phyloP scores from a whole-genome alignment of 1,140 invertebrate genomes.

The Saxidomus purpurata region DNA sequence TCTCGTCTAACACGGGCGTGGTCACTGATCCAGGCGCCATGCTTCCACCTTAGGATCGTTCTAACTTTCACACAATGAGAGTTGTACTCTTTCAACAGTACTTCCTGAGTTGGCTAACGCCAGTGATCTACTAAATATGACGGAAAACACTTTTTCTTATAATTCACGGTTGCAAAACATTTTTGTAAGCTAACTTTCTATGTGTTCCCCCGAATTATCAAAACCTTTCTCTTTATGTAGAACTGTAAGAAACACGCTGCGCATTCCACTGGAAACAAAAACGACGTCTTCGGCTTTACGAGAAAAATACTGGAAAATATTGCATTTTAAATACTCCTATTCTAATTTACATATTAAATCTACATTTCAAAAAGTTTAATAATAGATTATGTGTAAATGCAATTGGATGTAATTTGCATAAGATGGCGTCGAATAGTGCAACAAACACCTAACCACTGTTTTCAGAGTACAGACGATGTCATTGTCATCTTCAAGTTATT shows the following conservation, averaged over 20 bases:
- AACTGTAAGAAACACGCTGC: no score
- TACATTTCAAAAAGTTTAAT: not conserved
- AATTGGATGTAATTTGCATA: not conserved
- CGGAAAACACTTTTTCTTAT: no score
- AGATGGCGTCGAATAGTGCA: not conserved
- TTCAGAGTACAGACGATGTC: not conserved
- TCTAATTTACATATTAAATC: slow-evolving; percentile 6
- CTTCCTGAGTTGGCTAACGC: no score
- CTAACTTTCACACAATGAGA: no score
- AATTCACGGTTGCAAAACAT: no score
- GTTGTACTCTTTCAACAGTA: no score
- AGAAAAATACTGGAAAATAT: not conserved
- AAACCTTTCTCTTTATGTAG: no score
- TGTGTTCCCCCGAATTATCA: no score
- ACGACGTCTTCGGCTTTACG: not conserved
- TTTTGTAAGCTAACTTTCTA: no score
- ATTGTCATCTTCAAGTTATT: not conserved
- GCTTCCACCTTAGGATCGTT: no score
- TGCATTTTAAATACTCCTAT: not conserved
- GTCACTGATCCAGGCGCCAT: slow-evolving; percentile 70
- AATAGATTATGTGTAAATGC: not conserved
- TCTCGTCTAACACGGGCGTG: slow-evolving; percentile 75
- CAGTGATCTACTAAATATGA: no score
- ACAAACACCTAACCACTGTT: not conserved
- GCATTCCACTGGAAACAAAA: no score